phyloP scores from a whole-genome alignment of 92 coral and sea anemone species.

The Palythoa grandiflora region DNA sequence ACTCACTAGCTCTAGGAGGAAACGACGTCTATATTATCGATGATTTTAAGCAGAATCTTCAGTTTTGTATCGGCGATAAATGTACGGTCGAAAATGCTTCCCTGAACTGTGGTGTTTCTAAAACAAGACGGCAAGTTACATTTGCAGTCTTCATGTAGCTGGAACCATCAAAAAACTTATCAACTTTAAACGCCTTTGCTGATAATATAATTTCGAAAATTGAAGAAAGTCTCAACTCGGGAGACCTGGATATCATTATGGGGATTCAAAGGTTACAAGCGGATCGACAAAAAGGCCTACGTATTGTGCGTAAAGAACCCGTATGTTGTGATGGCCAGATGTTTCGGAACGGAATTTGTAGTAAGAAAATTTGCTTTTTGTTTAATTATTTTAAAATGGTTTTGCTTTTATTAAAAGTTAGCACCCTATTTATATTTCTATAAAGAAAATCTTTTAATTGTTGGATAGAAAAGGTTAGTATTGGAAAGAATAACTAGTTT shows the following conservation, averaged over 20 bases:
- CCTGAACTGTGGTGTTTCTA: neutral
- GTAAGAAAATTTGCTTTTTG: slow-evolving; percentile 1
- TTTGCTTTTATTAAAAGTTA: too few species aligned
- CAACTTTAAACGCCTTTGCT: slow-evolving; percentile 13
- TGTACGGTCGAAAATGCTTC: slow-evolving; percentile 25
- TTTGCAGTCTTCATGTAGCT: slow-evolving; percentile 4
- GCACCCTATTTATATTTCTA: too few species aligned
- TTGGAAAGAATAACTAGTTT: too few species aligned
- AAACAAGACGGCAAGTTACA: neutral
- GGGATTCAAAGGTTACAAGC: neutral
- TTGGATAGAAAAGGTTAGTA: too few species aligned
- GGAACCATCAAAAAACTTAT: slow-evolving; percentile 9
- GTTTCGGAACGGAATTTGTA: slow-evolving; percentile 25
- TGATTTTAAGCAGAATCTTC: slow-evolving; percentile 36
- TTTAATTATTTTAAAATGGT: too few species aligned
- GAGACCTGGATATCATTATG: neutral
- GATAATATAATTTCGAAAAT: slow-evolving; percentile 7
- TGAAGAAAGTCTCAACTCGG: neutral
- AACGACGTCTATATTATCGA: slow-evolving; percentile 1
- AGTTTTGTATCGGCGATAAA: slow-evolving; percentile 24
- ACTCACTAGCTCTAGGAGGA: neutral
- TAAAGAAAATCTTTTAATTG: too few species aligned
- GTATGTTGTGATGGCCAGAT: slow-evolving; percentile 43
- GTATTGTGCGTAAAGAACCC: neutral
- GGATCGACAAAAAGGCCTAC: neutral